Percentiles rank a stretch among this genome's conserved stretches.
Evolutionary conservation across 1,140 invertebrate species (phyloP).

Genomic region (Penaeus vannamei): DNA sequence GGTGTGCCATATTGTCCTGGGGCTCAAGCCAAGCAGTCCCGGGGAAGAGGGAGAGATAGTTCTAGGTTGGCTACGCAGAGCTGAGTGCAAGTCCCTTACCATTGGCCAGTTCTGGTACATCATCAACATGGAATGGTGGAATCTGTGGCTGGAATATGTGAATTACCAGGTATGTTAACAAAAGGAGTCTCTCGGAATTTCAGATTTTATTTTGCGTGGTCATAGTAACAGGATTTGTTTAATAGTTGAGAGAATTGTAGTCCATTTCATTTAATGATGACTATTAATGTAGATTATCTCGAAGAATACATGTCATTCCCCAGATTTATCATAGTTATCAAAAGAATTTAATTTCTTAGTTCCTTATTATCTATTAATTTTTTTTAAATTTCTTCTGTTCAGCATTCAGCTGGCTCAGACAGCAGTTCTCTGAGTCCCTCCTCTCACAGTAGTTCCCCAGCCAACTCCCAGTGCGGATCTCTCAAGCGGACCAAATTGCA

Average conservation of each 20-base stretch:
- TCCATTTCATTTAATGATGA: too few relatives aligned
- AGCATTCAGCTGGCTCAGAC: constrained; percentile 41
- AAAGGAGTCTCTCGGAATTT: not conserved
- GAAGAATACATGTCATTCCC: too few relatives aligned
- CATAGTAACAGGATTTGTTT: too few relatives aligned
- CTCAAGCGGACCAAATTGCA: constrained; percentile 54
- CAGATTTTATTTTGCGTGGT: not conserved
- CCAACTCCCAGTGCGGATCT: constrained; percentile 57
- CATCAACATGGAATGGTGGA: constrained; percentile 88
- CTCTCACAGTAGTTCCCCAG: constrained; percentile 60
- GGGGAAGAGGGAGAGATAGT: constrained; percentile 88
- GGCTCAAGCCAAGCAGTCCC: constrained; percentile 82
- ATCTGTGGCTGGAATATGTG: constrained; percentile 83
- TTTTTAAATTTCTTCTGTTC: not conserved
- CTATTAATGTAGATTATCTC: too few relatives aligned
- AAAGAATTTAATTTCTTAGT: not conserved
- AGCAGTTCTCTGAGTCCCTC: constrained; percentile 59
- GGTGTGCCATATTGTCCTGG: constrained; percentile 90
- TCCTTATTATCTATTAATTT: not conserved
- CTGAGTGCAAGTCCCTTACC: constrained; percentile 80
- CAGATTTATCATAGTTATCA: not conserved
- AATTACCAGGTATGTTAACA: constrained; percentile 58
- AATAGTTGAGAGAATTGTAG: too few relatives aligned
- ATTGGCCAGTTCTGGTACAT: constrained; percentile 91
- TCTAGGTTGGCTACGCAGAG: constrained; percentile 83